Percentiles rank a stretch among this genome's conserved stretches.
These are phyloP conservation scores for Neopelma chrysocephalum DNA, from an alignment of 2,797 vertebrate species.

Conservation along the genomic window DNA sequence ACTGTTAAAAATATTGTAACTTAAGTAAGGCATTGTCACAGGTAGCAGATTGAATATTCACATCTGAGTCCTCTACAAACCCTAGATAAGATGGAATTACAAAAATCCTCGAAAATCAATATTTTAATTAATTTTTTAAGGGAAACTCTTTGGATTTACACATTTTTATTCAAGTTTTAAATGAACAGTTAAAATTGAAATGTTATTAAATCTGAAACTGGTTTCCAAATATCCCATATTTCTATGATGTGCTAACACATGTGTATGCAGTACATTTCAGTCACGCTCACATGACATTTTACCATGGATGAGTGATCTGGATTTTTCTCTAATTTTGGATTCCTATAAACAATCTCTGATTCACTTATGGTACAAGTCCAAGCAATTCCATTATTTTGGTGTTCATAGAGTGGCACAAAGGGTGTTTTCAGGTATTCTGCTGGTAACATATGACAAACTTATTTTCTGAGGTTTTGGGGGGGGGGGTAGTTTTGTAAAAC, in stretches of 20 bases:
- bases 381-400: background rate
- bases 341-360: background rate
- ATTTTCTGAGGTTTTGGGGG: background rate
- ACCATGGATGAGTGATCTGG: fast-evolving
- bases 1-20: background rate
- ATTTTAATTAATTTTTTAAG: background rate
- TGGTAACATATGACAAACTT: background rate
- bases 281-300: background rate
- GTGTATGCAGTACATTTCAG: background rate
- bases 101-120: background rate
- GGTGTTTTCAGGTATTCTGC: background rate
- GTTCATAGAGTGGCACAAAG: background rate
- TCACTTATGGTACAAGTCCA: background rate
- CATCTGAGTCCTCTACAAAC: background rate
- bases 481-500: background rate
- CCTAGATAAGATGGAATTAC: background rate
- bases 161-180: background rate
- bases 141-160: background rate
- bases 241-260: background rate
- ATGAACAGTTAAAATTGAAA: background rate
- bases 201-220: background rate
- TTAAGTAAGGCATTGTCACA: background rate
- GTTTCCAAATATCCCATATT: background rate
- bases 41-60: background rate
- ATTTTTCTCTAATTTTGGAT: background rate